Percentiles rank a stretch among this genome's conserved stretches.
Conservation (phyloP, 2,113 vertebrate species). For the Perca flavescens region DNA sequence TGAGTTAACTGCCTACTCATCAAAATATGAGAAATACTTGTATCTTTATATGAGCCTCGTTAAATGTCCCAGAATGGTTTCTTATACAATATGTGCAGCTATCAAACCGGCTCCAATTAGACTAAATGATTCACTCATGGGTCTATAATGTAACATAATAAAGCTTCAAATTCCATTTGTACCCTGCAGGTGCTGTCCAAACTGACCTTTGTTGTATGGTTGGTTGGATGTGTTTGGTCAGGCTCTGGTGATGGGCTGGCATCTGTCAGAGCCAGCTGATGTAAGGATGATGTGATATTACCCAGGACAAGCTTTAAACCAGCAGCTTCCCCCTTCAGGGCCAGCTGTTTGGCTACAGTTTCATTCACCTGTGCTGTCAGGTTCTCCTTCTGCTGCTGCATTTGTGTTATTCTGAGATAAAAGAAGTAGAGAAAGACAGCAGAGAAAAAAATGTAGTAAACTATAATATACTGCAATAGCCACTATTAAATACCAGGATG, state of each 20-base stretch:
- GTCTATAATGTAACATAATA: constrained; percentile 8
- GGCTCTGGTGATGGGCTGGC: constrained; percentile 38
- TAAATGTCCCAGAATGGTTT: constrained; percentile 22
- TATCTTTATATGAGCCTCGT: constrained; percentile 9
- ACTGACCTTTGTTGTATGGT: constrained; percentile 61
- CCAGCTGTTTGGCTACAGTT: constrained; percentile 61
- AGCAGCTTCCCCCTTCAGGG: constrained; percentile 44
- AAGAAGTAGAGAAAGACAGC: not conserved
- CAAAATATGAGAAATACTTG: constrained; percentile 9
- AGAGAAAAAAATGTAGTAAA: not conserved
- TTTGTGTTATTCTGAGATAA: constrained; percentile 71
- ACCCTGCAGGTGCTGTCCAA: constrained; percentile 16
- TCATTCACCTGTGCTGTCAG: constrained; percentile 77
- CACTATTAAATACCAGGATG: not conserved
- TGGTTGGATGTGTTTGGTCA: constrained; percentile 33
- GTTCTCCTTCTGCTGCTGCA: constrained; percentile 81
- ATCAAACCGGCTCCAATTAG: constrained; percentile 9
- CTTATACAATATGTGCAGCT: constrained; percentile 10
- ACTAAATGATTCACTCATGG: constrained; percentile 11
- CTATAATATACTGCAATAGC: not conserved
- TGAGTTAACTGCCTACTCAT: constrained; percentile 45
- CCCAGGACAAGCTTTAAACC: constrained; percentile 65
- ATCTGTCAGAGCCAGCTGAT: constrained; percentile 61
- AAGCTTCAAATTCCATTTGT: not conserved
- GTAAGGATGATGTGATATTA: constrained; percentile 68